Percentiles rank a stretch among this genome's conserved stretches.
These are phyloP conservation scores for Phoenicopterus ruber DNA, from an alignment of 2,113 vertebrate genomes.

Conservation along the genomic window DNA sequence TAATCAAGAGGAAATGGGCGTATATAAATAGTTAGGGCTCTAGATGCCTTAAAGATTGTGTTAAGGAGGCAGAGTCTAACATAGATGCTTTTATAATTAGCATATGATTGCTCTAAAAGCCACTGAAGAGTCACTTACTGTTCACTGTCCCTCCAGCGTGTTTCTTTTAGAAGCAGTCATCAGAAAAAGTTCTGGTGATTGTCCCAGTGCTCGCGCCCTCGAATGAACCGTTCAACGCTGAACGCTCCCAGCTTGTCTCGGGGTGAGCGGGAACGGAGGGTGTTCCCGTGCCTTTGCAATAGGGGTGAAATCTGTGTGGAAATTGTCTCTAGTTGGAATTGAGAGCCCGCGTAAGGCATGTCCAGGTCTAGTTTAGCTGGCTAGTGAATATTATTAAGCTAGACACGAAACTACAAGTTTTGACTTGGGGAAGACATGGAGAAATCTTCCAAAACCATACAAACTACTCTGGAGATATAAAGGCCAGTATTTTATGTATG, in stretches of 20 bases:
- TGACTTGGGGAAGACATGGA: neutral
- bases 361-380: rapidly evolving
- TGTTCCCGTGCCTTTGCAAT: rapidly evolving
- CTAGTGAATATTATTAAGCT: no score
- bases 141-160: neutral
- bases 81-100: slow-evolving; percentile 7
- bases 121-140: neutral
- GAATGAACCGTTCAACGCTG: neutral
- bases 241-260: neutral
- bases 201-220: neutral
- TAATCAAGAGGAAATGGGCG: neutral
- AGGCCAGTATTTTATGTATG: neutral
- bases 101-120: slow-evolving; percentile 26
- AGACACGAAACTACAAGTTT: neutral
- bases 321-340: neutral
- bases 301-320: neutral
- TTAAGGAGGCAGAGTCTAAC: neutral
- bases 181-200: neutral
- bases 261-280: rapidly evolving
- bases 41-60: neutral
- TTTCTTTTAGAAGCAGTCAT: neutral
- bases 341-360: rapidly evolving
- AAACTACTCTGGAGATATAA: neutral
- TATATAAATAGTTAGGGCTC: neutral
- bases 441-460: neutral